Evolutionary conservation across 2,113 vertebrate genomes (phyloP).

Genomic region (Colius striatus): DNA sequence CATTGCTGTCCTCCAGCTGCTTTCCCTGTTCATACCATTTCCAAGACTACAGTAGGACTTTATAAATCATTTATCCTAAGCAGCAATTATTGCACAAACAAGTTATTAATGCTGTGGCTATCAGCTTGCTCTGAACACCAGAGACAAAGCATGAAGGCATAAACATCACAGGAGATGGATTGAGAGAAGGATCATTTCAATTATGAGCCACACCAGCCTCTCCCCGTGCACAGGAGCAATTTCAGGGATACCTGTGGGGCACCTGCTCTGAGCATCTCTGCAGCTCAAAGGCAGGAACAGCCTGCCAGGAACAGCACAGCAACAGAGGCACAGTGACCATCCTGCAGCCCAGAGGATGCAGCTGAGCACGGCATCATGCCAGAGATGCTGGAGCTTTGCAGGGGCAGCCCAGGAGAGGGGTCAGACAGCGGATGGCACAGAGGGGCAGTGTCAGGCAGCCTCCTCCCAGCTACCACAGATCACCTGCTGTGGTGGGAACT

Average conservation of each 20-base stretch:
- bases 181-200: background rate
- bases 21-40: conserved; percentile 12
- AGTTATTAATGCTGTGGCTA: background rate
- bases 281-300: background rate
- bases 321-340: background rate
- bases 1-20: conserved; percentile 50
- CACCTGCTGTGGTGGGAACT: background rate
- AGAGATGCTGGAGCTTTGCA: background rate
- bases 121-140: background rate
- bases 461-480: background rate
- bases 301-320: background rate
- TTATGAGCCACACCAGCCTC: background rate
- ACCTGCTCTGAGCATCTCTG: background rate
- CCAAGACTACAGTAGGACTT: background rate
- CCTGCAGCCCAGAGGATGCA: background rate
- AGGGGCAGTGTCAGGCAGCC: background rate
- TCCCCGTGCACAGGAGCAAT: background rate
- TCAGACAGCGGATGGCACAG: background rate
- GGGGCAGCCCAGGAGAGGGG: background rate
- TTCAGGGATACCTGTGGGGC: background rate
- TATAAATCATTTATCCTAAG: conserved; percentile 65
- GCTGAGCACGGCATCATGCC: rapidly evolving
- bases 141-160: background rate
- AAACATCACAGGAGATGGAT: background rate
- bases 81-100: conserved; percentile 41